Percentiles rank a stretch among this genome's conserved stretches.
These are phyloP conservation scores for Archilochus colubris DNA, from an alignment of 2,113 vertebrate genomes.

Conservation along the genomic window DNA sequence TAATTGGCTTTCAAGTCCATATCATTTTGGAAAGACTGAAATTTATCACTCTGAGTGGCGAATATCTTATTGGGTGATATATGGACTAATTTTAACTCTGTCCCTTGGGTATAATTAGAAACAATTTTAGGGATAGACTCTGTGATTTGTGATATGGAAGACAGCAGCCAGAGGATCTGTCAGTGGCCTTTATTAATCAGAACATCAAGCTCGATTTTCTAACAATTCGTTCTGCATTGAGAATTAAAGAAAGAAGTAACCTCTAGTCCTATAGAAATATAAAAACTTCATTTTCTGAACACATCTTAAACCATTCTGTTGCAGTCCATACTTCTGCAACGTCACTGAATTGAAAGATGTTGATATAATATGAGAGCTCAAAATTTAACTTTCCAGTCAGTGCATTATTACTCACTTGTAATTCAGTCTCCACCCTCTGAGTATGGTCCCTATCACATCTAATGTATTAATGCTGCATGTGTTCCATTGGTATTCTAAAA, in stretches of 20 bases:
- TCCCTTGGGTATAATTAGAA: constrained; percentile 7
- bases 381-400: constrained; percentile 13
- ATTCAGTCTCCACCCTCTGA: constrained; percentile 13
- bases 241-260: background rate
- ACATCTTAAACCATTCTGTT: background rate
- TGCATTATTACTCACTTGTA: constrained; percentile 10
- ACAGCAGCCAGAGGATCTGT: background rate
- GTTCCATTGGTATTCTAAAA: constrained; percentile 46
- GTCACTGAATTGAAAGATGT: background rate
- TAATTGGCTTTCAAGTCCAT: background rate
- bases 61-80: background rate
- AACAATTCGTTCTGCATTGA: background rate
- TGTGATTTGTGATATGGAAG: background rate
- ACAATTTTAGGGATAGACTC: background rate
- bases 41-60: background rate
- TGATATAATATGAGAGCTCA: background rate
- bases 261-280: background rate
- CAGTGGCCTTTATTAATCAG: background rate
- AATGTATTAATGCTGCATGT: constrained; percentile 1
- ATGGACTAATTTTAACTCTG: background rate
- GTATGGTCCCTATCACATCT: background rate
- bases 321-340: background rate
- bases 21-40: background rate
- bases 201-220: background rate
- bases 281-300: background rate